Conservation (phyloP, 2,113 vertebrate genomes). For the Zosterops lateralis region DNA sequence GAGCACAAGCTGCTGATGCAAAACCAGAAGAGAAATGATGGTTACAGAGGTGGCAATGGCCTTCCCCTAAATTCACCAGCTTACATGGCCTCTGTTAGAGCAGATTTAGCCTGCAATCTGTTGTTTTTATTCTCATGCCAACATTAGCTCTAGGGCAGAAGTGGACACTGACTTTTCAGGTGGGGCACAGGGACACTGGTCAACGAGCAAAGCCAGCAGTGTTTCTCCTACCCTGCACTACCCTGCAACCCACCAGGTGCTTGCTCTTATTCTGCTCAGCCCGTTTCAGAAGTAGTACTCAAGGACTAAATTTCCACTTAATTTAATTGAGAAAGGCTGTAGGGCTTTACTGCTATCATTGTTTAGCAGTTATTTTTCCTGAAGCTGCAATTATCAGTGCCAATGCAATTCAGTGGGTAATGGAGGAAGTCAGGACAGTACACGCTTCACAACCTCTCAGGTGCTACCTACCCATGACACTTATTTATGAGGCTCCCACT, state of each 20-base stretch:
- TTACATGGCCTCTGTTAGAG: background rate
- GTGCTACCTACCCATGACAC: background rate
- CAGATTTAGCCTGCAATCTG: background rate
- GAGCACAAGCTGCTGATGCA: background rate
- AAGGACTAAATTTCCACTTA: slow-evolving; percentile 23
- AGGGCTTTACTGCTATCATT: slow-evolving; percentile 9
- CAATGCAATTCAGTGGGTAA: slow-evolving; percentile 8
- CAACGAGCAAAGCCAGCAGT: background rate
- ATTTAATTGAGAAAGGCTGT: slow-evolving; percentile 16
- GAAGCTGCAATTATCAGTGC: slow-evolving; percentile 40
- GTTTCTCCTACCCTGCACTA: background rate
- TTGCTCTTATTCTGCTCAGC: background rate
- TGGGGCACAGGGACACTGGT: accelerated
- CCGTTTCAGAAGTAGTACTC: background rate
- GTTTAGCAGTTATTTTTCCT: slow-evolving; percentile 40
- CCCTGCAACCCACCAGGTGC: background rate
- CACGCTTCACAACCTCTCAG: background rate
- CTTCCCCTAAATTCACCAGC: background rate
- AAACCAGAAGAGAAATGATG: background rate
- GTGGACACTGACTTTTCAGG: background rate
- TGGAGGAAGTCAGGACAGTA: slow-evolving; percentile 6
- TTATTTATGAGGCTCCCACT: background rate
- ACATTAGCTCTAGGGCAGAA: background rate
- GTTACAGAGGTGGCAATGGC: background rate
- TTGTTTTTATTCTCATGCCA: background rate